Evolutionary conservation across 2,797 vertebrate species (phyloP), one percentile per base, ranked within the genome.

Genomic region (Cynodonichthys magdalenae): DNA sequence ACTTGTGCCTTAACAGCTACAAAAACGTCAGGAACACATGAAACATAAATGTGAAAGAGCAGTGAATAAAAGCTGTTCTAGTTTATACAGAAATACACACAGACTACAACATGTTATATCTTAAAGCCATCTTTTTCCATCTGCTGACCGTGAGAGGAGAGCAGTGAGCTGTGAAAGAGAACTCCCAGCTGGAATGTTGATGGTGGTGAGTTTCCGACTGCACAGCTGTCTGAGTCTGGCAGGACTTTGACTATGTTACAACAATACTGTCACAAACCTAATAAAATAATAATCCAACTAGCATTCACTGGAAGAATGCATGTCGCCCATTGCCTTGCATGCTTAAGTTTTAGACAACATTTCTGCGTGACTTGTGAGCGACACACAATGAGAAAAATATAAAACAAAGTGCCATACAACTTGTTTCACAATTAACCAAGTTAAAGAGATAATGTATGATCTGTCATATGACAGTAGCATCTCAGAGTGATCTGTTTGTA

Each of bases 131-230:
- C 27, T 29, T 1, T 66, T 74, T 82, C 83, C 79, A 67, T 82
- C 62, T 70, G 77, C 52, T 10, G 15, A 51, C 75, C 69, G 71
- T 34, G 59, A 54, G 29, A 70, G 68, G 39, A 69, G 63, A 44
- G 48, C 64, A 63, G 59, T 46, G 36, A 60, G 53, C 52, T 44
- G 53, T 42, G 51, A 51, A 27, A 31, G 46, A 68, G 71, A 73
- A 70, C 74, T 81, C 81, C 80, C 63, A 73, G 66, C 61, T 63
- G 82, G 71, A 72, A 80, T 81, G 69, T 61, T 50, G 75, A 86
- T 66, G 71, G 50, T 53, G 42, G 50, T 53, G 42, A 46, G 63
- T 74, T 83, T 82, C 50, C 58, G 69, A 57, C 62, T 56, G 66
- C 69, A 66, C 86, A 89, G 76, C 81, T 84, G 82, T 64, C 52